Evolutionary conservation across 2,888 invertebrate genomes (phyloP).

Genomic region (Tridacna crocea): DNA sequence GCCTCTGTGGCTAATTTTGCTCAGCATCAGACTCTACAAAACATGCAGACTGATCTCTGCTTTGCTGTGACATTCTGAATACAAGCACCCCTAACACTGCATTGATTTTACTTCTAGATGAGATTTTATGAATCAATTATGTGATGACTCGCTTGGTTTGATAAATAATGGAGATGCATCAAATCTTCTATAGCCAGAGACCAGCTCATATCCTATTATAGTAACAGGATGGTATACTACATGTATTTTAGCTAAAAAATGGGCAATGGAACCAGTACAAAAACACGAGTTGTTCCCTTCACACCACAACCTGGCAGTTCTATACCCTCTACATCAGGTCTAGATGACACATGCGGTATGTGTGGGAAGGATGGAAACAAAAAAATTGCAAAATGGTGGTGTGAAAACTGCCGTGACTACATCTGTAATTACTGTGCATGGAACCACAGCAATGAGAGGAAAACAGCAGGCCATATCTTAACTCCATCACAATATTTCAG

Average conservation of each 20-base stretch:
- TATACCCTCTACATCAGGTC: slow-evolving; percentile 12
- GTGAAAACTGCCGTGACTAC: slow-evolving; percentile 38
- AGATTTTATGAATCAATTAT: too few relatives aligned
- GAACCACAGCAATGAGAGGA: slow-evolving; percentile 35
- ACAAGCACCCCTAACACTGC: too few relatives aligned
- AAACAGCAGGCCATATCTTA: slow-evolving; percentile 33
- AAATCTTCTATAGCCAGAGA: too few relatives aligned
- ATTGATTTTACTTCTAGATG: too few relatives aligned
- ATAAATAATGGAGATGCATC: too few relatives aligned
- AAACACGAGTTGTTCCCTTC: slow-evolving; percentile 21
- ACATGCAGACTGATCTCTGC: too few relatives aligned
- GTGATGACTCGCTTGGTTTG: too few relatives aligned
- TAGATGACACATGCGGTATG: slow-evolving; percentile 13
- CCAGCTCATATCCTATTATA: too few relatives aligned
- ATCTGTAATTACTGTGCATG: slow-evolving; percentile 53
- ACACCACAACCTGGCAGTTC: slow-evolving; percentile 20
- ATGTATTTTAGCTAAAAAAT: slow-evolving; percentile 4
- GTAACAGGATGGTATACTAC: too few relatives aligned
- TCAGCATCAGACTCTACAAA: too few relatives aligned
- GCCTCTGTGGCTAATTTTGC: too few relatives aligned
- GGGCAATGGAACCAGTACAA: slow-evolving; percentile 42
- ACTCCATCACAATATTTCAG: slow-evolving; percentile 12
- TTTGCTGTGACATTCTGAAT: too few relatives aligned
- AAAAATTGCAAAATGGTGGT: slow-evolving; percentile 52
- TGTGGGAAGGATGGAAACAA: slow-evolving; percentile 46